Conservation (phyloP, 2,113 vertebrate species). For the Callochromis pleurospilus region DNA sequence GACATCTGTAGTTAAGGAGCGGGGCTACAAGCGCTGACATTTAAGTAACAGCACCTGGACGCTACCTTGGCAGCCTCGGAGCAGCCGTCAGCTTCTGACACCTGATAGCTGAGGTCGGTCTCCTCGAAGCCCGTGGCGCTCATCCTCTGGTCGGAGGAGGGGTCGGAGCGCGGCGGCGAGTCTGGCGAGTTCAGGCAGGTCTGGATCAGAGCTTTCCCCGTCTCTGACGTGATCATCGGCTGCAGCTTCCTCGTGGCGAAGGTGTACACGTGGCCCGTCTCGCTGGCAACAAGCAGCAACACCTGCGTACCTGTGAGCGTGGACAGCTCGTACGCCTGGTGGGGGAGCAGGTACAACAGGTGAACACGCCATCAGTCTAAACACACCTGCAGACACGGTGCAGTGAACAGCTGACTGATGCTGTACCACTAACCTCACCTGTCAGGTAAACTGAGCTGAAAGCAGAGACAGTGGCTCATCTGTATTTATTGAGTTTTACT, state of each 20-base stretch:
- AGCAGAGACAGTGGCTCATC: neutral
- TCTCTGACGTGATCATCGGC: conserved; percentile 98
- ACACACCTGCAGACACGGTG: neutral
- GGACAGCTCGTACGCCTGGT: conserved; percentile 89
- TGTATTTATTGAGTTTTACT: neutral
- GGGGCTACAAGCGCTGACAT: too few species aligned
- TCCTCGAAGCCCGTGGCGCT: conserved; percentile 96
- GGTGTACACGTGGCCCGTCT: conserved; percentile 94
- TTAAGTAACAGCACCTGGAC: neutral
- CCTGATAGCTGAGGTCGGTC: conserved; percentile 95
- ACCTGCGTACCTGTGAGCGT: conserved; percentile 95
- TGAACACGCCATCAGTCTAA: accelerated
- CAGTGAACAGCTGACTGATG: neutral
- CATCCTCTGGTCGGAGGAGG: conserved; percentile 94
- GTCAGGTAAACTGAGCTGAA: neutral
- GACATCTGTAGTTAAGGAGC: neutral
- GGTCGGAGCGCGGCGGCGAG: conserved; percentile 89
- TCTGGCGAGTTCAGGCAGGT: conserved; percentile 97
- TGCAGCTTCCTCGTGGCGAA: conserved; percentile 95
- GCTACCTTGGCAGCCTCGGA: conserved; percentile 87
- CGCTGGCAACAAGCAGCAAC: conserved; percentile 90
- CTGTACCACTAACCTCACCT: neutral
- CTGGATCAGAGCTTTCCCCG: conserved; percentile 93
- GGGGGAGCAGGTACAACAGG: neutral
- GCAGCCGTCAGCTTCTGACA: conserved; percentile 85